These are phyloP conservation scores for Oenanthe oenanthe DNA, from an alignment of 2,113 vertebrate genomes.

Conservation along the genomic window DNA sequence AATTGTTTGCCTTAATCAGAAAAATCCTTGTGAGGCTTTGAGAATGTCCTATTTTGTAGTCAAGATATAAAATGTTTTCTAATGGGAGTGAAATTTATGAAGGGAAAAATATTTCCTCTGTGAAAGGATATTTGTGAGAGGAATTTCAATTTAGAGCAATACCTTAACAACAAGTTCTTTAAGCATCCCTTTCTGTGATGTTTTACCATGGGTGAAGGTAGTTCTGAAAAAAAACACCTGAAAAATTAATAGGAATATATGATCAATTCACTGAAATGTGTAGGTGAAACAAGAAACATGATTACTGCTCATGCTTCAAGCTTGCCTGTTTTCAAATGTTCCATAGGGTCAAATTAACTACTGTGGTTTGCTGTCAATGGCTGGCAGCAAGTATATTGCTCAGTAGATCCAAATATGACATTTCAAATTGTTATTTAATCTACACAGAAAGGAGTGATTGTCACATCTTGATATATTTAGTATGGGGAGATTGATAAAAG, in stretches of 20 bases:
- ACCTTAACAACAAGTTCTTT: not conserved
- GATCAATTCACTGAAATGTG: slow-evolving; percentile 1
- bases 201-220: not conserved
- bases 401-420: not conserved
- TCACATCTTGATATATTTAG: slow-evolving; percentile 43
- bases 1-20: slow-evolving; percentile 25
- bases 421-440: slow-evolving; percentile 54
- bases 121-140: slow-evolving; percentile 4
- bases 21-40: not conserved
- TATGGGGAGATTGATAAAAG: slow-evolving; percentile 37
- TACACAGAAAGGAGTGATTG: slow-evolving; percentile 30
- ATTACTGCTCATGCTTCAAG: not conserved
- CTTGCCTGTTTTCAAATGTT: slow-evolving; percentile 8
- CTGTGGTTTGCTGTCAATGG: slow-evolving; percentile 5
- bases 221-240: not conserved
- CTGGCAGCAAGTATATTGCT: slow-evolving; percentile 17
- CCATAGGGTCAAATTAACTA: slow-evolving; percentile 22
- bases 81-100: slow-evolving; percentile 43
- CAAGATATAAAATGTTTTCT: slow-evolving; percentile 10
- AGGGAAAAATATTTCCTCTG: slow-evolving; percentile 32
- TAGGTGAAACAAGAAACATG: not conserved
- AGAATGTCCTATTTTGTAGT: not conserved
- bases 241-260: not conserved
- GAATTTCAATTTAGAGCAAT: slow-evolving; percentile 25
- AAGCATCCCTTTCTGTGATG: not conserved